These are phyloP conservation scores for Drosophila paranaensis DNA, from an alignment of 2,888 invertebrate species.

Conservation along the genomic window DNA sequence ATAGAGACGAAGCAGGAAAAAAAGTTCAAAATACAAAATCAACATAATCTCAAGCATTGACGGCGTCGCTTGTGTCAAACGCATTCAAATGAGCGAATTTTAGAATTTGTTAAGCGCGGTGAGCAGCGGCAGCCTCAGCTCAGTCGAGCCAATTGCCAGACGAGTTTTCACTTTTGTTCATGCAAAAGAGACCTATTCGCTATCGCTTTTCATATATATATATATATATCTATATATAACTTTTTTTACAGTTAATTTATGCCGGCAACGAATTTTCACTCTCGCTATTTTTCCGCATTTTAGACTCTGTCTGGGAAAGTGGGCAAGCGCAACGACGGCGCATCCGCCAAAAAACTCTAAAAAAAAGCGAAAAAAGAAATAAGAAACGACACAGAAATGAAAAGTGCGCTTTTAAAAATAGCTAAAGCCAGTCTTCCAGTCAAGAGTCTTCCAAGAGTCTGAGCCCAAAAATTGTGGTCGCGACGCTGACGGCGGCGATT, in stretches of 20 bases:
- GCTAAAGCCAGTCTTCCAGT: conserved; percentile 52
- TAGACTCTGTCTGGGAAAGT: conserved; percentile 63
- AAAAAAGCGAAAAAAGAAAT: conserved; percentile 26
- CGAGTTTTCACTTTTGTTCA: conserved; percentile 55
- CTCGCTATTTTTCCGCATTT: conserved; percentile 73
- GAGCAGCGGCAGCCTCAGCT: not conserved
- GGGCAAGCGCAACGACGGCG: conserved; percentile 43
- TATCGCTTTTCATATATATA: conserved; percentile 54
- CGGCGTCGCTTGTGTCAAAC: conserved; percentile 10
- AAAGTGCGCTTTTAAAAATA: conserved; percentile 64
- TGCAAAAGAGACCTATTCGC: conserved; percentile 46
- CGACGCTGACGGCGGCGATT: conserved; percentile 40
- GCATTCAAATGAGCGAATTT: conserved; percentile 42
- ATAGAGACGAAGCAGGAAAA: conserved; percentile 21
- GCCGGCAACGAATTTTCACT: conserved; percentile 69
- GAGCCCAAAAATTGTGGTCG: conserved; percentile 52
- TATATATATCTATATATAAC: not conserved
- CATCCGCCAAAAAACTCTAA: conserved; percentile 56
- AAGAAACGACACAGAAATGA: conserved; percentile 52
- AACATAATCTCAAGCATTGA: conserved; percentile 27
- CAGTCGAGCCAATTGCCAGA: not conserved
- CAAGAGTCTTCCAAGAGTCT: conserved; percentile 46
- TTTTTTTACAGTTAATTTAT: conserved; percentile 66
- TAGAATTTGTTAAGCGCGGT: conserved; percentile 44
- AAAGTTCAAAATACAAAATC: conserved; percentile 4